Conservation (phyloP, 2,113 vertebrate species). For the Cheilinus undulatus region DNA sequence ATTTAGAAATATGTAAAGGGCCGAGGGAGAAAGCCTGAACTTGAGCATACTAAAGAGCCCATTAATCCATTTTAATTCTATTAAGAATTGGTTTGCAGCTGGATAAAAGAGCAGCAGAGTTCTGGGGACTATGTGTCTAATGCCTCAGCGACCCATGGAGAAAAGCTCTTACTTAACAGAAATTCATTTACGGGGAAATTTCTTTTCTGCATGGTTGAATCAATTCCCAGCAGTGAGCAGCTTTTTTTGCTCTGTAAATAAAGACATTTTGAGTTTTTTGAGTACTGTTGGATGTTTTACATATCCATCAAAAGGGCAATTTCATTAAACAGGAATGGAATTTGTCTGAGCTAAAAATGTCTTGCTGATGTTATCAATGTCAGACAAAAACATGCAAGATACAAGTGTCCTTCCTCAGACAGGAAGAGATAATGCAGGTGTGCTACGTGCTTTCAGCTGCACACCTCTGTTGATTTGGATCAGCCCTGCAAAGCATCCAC, state of each 20-base stretch:
- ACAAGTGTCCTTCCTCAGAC: conserved; percentile 29
- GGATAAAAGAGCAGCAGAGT: conserved; percentile 64
- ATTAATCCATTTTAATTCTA: conserved; percentile 79
- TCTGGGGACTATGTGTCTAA: conserved; percentile 45
- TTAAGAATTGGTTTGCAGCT: conserved; percentile 67
- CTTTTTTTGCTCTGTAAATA: conserved; percentile 45
- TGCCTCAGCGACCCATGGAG: conserved; percentile 39
- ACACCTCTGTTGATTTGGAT: conserved; percentile 48
- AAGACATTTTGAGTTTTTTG: conserved; percentile 1
- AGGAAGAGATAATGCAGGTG: conserved; percentile 56
- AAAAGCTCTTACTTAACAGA: conserved; percentile 56
- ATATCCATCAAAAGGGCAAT: conserved; percentile 17
- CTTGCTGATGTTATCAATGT: conserved; percentile 40
- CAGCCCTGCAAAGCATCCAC: conserved; percentile 16
- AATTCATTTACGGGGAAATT: conserved; percentile 35
- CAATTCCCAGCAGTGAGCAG: conserved; percentile 39
- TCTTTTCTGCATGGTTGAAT: conserved; percentile 35
- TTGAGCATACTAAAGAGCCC: conserved; percentile 70
- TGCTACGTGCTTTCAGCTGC: conserved; percentile 56
- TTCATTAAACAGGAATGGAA: conserved; percentile 23
- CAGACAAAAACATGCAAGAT: conserved; percentile 19
- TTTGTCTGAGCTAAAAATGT: conserved; percentile 26
- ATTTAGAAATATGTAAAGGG: conserved; percentile 62
- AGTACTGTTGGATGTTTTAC: background rate
- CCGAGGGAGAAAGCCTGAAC: conserved; percentile 51